Evolutionary conservation across 2,113 vertebrate species (phyloP).

Genomic region (Oncorhynchus nerka): DNA sequence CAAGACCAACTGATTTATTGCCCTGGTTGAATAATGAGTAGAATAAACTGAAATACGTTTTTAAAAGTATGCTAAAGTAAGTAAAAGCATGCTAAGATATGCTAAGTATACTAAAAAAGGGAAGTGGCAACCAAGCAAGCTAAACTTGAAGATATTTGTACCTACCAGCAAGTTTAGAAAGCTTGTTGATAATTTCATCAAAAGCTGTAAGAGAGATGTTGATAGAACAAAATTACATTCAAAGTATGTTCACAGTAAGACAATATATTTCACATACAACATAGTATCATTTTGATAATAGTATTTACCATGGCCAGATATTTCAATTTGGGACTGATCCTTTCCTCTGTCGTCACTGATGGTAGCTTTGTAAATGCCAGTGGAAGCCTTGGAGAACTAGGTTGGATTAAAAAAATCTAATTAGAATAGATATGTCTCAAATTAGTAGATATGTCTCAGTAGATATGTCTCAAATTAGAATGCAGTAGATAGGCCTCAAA

Average conservation of each 20-base stretch:
- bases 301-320: conserved; percentile 86
- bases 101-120: no score
- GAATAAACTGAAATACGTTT: no score
- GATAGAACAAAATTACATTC: conserved; percentile 14
- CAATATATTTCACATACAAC: no score
- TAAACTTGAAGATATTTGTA: conserved; percentile 31
- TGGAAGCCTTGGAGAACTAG: conserved; percentile 87
- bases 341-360: conserved; percentile 93
- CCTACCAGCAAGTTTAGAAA: conserved; percentile 88
- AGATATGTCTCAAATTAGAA: neutral
- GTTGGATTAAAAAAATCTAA: neutral
- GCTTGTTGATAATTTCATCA: conserved; percentile 85
- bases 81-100: no score
- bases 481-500: no score
- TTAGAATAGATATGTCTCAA: neutral
- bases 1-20: no score
- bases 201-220: conserved; percentile 77
- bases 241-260: neutral
- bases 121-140: no score
- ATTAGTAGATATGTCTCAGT: no score
- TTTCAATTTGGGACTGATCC: conserved; percentile 84
- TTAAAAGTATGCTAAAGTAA: no score
- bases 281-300: no score
- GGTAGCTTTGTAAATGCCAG: conserved; percentile 89
- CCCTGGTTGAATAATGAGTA: no score